Evolutionary conservation across 2,888 invertebrate genomes (phyloP).

Genomic region (Chrysopilus asiliformis): DNA sequence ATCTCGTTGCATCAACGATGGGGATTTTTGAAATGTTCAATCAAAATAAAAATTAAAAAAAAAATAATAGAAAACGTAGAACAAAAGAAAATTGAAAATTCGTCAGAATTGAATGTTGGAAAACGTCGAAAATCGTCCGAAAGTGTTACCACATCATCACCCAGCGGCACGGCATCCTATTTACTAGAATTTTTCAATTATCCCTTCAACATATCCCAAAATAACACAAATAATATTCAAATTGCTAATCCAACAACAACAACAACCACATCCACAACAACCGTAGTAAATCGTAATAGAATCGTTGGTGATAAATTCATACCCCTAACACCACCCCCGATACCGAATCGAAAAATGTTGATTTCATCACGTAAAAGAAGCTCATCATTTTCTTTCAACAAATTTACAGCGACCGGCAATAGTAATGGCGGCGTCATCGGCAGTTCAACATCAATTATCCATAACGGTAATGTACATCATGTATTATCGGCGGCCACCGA

Average conservation of each 20-base stretch:
- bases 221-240: no score
- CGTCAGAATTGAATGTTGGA: no score
- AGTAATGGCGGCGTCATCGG: conserved; percentile 5
- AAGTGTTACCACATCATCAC: no score
- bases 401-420: conserved; percentile 29
- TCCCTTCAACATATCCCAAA: no score
- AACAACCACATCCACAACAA: conserved; percentile 5
- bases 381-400: conserved; percentile 33
- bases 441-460: conserved; percentile 6
- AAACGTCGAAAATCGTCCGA: no score
- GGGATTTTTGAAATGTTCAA: no score
- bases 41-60: no score
- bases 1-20: no score
- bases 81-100: no score
- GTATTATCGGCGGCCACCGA: conserved; percentile 16
- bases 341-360: conserved; percentile 28
- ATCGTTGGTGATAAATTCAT: conserved; percentile 3
- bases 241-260: conserved; percentile 15
- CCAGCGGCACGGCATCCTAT: no score
- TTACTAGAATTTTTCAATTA: no score
- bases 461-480: conserved; percentile 11
- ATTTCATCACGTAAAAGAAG: conserved; percentile 31
- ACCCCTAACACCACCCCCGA: conserved; percentile 28
- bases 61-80: no score
- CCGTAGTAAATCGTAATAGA: neutral